Conservation (phyloP, 2,113 vertebrate species). For the Percina caprodes region DNA sequence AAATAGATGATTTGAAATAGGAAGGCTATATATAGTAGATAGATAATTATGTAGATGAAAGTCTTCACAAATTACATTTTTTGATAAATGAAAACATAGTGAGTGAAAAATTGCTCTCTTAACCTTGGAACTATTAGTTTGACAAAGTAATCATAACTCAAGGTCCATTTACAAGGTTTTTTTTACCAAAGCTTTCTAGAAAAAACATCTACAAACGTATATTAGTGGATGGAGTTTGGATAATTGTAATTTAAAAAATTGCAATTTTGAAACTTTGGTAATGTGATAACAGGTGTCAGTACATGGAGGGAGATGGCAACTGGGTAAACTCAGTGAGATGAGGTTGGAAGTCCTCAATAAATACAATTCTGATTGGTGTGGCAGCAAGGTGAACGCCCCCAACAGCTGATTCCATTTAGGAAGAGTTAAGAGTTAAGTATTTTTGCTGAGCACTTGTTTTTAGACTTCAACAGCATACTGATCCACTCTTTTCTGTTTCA, state of each 20-base stretch:
- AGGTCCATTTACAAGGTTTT: not conserved
- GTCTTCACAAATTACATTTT: not conserved
- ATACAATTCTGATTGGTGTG: too few relatives aligned
- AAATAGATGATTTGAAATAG: not conserved
- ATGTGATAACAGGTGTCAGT: too few relatives aligned
- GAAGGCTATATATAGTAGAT: not conserved
- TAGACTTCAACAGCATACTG: not conserved
- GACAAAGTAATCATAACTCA: not conserved
- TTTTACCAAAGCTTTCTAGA: not conserved
- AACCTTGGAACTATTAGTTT: not conserved
- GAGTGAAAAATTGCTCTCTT: not conserved
- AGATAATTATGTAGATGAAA: not conserved
- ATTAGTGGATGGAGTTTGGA: too few relatives aligned
- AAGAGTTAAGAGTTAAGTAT: too few relatives aligned
- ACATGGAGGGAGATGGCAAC: not conserved
- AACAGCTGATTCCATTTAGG: too few relatives aligned
- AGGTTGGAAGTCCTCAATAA: not conserved
- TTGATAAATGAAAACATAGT: not conserved
- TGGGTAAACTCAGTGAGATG: not conserved
- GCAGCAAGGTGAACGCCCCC: too few relatives aligned
- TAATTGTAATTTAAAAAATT: too few relatives aligned
- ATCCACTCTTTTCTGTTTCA: constrained; percentile 22
- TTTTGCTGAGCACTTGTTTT: not conserved
- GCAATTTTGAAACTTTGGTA: too few relatives aligned
- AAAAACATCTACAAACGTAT: too few relatives aligned